Base-by-base conservation (phyloP, 2,113 vertebrate species). In the Parus major region DNA sequence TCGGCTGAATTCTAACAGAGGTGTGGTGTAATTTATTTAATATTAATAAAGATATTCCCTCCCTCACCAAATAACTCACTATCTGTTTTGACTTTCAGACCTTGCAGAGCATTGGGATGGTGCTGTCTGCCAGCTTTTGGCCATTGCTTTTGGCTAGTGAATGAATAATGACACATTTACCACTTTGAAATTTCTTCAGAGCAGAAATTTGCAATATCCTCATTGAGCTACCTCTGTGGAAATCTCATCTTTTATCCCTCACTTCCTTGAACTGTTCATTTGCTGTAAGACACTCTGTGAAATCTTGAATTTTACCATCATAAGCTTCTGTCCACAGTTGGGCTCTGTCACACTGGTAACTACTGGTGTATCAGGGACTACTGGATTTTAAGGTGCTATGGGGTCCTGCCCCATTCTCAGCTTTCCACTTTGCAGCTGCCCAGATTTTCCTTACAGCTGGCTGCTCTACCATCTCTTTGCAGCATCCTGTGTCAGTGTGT, bases 1-100 rank as follows among this genome's bases (percentile, higher is more conserved):
- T 69, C 1, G 1, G 44, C 27, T 57, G n/a, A 89, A 80, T 90
- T 77, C 71, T 91, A 72, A 41, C 31, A 31, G 50, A 82, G 47
- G 39, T 82, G 59, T 65, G 27, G 47, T 85, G 33, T 50, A 52
- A 93, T 94, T 86, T 90, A 70, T 90, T 93, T 77, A 82, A 61
- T 65, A 86, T 80, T 66, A 56, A 69, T 84, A 66, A 65, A 83
- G 15, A 52, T 35, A 61, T 66, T 85, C 12, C 46, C 29, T 68
- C n/a, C 33, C 50, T 89, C 33, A 57, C 33, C n/a, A 47, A 59
- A 57, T 82, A 59, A 44, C 15, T 88, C 49, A 42, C 33, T 78
- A 27, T 72, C n/a, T 47, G 29, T 47, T 93, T 63, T 90, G 75
- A 69, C 46, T 92, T 6, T 3, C 71, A 81, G 59, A 29, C 55